These are phyloP conservation scores for Suncus etruscus DNA, from an alignment of 2,113 vertebrate species.

Conservation along the genomic window DNA sequence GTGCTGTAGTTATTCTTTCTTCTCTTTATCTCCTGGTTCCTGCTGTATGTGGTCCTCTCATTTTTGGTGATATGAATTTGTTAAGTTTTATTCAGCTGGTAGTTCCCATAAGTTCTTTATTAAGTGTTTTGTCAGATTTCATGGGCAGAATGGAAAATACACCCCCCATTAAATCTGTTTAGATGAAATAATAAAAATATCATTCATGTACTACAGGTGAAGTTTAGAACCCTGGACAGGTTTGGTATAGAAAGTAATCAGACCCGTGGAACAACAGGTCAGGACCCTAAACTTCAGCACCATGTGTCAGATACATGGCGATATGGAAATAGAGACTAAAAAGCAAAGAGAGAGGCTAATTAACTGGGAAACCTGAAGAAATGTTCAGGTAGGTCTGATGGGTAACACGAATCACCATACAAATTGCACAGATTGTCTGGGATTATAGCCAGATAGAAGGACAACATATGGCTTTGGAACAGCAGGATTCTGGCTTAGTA, in stretches of 20 bases:
- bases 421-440: background rate
- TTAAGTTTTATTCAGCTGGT: accelerated
- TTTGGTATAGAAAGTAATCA: background rate
- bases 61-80: background rate
- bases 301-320: background rate
- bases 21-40: background rate
- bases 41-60: background rate
- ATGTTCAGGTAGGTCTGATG: background rate
- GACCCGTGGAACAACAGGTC: background rate
- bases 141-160: background rate
- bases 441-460: background rate
- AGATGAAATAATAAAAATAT: background rate
- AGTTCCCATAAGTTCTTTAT: background rate
- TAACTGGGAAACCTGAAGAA: background rate
- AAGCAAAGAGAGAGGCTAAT: background rate
- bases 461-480: background rate
- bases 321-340: background rate
- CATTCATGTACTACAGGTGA: background rate
- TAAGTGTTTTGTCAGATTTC: background rate
- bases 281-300: background rate
- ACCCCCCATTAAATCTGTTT: background rate
- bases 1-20: too few species aligned
- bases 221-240: background rate
- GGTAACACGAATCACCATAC: background rate
- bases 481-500: background rate